Evolutionary conservation across 2,113 vertebrate genomes (phyloP).

Genomic region (Gopherus flavomarginatus): DNA sequence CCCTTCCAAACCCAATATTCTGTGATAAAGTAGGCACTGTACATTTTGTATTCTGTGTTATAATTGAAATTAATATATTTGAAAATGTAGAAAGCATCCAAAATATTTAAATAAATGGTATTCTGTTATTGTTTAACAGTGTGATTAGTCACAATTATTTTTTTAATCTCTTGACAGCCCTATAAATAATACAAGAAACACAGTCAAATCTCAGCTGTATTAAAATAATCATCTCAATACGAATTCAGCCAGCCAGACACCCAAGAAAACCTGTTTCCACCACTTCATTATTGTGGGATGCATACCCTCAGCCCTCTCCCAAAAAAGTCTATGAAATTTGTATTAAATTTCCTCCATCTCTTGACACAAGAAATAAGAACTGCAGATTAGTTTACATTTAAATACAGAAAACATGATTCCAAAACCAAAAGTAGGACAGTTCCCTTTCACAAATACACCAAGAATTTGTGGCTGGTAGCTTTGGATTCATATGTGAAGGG

Average conservation of each 20-base stretch:
- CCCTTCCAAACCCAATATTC: no score
- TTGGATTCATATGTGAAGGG: not conserved
- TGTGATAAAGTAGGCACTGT: no score
- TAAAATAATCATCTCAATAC: not conserved
- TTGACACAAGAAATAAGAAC: constrained; percentile 6
- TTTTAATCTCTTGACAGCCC: no score
- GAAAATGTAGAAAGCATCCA: no score
- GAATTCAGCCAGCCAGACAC: not conserved
- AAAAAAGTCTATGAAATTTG: constrained; percentile 10
- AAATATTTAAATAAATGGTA: no score
- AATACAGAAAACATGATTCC: constrained; percentile 25
- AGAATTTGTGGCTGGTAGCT: no score
- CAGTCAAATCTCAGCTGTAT: constrained; percentile 8
- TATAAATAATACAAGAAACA: no score
- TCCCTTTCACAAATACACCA: not conserved
- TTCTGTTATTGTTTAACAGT: no score
- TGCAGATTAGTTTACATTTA: not conserved
- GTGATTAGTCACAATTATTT: no score
- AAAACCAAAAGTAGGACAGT: not conserved
- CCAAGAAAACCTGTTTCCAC: not conserved
- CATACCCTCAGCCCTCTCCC: not conserved
- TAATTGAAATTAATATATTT: no score
- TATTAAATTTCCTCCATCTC: constrained; percentile 1
- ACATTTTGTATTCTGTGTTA: no score
- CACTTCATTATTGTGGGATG: not conserved